Evolutionary conservation across 2,888 invertebrate species (phyloP).

Genomic region (Tipula vernalis): DNA sequence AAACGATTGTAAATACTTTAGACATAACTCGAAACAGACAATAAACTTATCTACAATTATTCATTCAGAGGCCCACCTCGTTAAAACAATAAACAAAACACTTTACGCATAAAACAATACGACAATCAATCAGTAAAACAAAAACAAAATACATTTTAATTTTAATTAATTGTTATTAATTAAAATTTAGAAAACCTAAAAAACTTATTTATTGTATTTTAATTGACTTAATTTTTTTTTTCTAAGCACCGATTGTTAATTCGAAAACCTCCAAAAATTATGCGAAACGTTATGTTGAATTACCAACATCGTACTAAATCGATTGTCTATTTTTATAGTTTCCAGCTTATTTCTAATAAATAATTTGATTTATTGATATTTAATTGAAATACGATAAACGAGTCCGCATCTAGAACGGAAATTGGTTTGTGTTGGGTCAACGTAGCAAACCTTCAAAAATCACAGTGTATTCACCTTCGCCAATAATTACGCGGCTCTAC

Average conservation of each 20-base stretch:
- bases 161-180: not conserved
- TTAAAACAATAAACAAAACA: not conserved
- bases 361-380: not conserved
- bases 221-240: not conserved
- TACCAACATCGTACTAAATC: not conserved
- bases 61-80: not conserved
- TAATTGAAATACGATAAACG: not conserved
- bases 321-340: not conserved
- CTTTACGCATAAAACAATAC: not conserved
- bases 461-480: no score
- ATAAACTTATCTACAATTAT: no score
- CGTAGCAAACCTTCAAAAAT: no score
- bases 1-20: not conserved
- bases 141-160: not conserved
- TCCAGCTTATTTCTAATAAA: not conserved
- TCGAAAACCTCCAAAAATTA: not conserved
- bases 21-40: not conserved
- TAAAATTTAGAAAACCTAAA: not conserved
- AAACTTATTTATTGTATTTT: not conserved
- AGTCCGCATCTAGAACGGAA: not conserved
- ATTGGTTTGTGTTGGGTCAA: not conserved
- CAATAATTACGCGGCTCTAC: no score
- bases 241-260: not conserved
- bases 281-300: not conserved
- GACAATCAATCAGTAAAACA: not conserved